A percentile compares a stretch with the other conserved stretches of the same genome.
These are phyloP conservation scores for Illadopsis cleaveri DNA, from an alignment of 2,113 vertebrate genomes.

Conservation along the genomic window DNA sequence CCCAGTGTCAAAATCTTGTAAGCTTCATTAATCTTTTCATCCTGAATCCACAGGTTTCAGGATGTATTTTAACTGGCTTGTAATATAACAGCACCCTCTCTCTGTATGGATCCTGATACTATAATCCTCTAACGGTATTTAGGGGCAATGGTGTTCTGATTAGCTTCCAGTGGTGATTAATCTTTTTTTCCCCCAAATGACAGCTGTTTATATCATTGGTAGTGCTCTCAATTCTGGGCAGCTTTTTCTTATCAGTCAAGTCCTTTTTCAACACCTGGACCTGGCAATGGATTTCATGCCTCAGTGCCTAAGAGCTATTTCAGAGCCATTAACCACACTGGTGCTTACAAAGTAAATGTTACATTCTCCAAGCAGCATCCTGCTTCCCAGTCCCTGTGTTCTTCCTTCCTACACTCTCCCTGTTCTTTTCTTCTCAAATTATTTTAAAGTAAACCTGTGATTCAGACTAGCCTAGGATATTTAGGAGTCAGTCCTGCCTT, in stretches of 20 bases:
- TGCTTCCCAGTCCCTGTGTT: neutral
- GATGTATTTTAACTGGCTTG: neutral
- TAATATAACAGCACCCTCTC: neutral
- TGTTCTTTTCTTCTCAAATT: neutral
- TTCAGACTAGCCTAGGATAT: neutral
- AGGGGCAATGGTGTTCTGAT: constrained; percentile 11
- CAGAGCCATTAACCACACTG: neutral
- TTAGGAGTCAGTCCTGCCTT: neutral
- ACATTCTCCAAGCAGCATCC: neutral
- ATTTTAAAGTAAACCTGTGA: neutral
- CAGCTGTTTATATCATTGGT: constrained; percentile 55
- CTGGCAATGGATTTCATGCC: constrained; percentile 54
- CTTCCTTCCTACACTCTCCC: neutral
- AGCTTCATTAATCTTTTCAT: neutral
- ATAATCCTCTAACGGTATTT: neutral
- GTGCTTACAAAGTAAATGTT: neutral
- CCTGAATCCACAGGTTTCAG: neutral
- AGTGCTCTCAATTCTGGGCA: neutral
- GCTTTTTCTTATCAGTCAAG: constrained; percentile 47
- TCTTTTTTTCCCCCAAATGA: neutral
- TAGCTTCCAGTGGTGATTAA: constrained; percentile 39
- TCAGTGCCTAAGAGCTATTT: constrained; percentile 41
- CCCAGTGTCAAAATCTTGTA: neutral
- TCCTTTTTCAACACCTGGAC: constrained; percentile 55
- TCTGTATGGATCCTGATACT: neutral